Conservation (phyloP, 2,888 invertebrate genomes). For the Ctenicera cuprea region DNA sequence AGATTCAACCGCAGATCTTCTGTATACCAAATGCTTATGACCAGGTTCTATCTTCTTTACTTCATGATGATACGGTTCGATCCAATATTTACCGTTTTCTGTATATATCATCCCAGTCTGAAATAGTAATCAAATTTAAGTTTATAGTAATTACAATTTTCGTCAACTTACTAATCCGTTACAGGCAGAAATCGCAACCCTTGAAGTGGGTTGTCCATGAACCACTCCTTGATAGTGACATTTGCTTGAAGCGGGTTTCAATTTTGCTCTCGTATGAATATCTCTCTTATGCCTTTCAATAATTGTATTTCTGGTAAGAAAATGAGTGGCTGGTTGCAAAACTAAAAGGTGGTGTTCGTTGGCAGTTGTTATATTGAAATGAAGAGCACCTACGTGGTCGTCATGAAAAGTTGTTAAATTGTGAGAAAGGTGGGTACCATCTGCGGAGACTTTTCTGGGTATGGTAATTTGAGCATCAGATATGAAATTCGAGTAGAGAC, state of each 20-base stretch:
- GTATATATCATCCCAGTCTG: slow-evolving; percentile 83
- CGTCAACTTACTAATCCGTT: slow-evolving; percentile 85
- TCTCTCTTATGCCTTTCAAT: slow-evolving; percentile 81
- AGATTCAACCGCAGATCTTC: slow-evolving; percentile 78
- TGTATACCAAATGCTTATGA: slow-evolving; percentile 82
- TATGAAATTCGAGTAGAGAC: slow-evolving; percentile 73
- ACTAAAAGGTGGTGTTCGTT: slow-evolving; percentile 69
- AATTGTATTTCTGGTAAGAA: slow-evolving; percentile 82
- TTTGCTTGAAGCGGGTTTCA: slow-evolving; percentile 74
- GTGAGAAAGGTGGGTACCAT: slow-evolving; percentile 77
- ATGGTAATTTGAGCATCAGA: slow-evolving; percentile 76
- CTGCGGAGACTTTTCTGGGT: slow-evolving; percentile 78
- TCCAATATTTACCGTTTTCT: slow-evolving; percentile 81
- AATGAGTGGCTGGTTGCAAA: slow-evolving; percentile 77
- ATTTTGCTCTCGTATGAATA: slow-evolving; percentile 75
- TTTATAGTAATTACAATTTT: background rate
- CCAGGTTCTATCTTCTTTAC: slow-evolving; percentile 69
- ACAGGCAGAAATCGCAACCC: slow-evolving; percentile 87
- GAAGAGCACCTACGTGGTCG: slow-evolving; percentile 74
- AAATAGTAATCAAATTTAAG: background rate
- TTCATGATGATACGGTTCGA: slow-evolving; percentile 81
- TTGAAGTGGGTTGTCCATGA: slow-evolving; percentile 81
- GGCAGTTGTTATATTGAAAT: slow-evolving; percentile 73
- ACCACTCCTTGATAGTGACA: slow-evolving; percentile 89
- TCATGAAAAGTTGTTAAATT: slow-evolving; percentile 74